Percentiles rank a stretch among this genome's conserved stretches.
phyloP scores from a whole-genome alignment of 2,888 invertebrate genomes.

The Caenorhabditis macrosperma region DNA sequence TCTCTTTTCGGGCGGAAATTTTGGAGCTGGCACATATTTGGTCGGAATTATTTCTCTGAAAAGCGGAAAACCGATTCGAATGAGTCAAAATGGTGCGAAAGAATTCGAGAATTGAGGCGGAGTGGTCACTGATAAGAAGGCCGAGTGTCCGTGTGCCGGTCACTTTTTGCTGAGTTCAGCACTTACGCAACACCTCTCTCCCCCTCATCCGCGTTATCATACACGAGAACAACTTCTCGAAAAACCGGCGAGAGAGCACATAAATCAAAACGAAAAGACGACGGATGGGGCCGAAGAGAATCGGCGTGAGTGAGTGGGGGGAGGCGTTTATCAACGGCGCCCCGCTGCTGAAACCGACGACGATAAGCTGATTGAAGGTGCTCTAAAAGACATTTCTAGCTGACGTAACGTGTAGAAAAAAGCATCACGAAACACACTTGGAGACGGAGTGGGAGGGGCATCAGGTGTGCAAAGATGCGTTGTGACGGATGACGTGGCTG shows the following conservation, averaged over 20 bases:
- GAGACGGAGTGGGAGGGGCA: conserved; percentile 33
- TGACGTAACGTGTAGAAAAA: conserved; percentile 55
- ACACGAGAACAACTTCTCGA: conserved; percentile 24
- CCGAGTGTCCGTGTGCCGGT: conserved; percentile 12
- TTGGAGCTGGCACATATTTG: conserved; percentile 32
- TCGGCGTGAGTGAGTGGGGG: conserved; percentile 8
- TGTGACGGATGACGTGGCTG: conserved; percentile 29
- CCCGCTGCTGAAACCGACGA: conserved; percentile 27
- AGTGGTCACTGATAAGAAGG: conserved; percentile 43
- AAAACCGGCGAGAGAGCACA: conserved; percentile 2
- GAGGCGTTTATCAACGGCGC: conserved; percentile 1
- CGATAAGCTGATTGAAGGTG: conserved; percentile 56
- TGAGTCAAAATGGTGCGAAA: neutral
- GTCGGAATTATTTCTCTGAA: conserved; percentile 7
- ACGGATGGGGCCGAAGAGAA: neutral
- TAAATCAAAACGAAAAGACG: conserved; percentile 12
- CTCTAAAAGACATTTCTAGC: conserved; percentile 39
- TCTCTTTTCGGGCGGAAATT: conserved; percentile 48
- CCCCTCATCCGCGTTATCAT: conserved; percentile 24
- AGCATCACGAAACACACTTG: conserved; percentile 41
- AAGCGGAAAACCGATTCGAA: neutral
- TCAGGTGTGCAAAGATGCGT: conserved; percentile 13
- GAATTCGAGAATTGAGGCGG: conserved; percentile 6
- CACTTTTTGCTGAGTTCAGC: conserved; percentile 46
- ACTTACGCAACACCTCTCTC: conserved; percentile 19